phyloP scores from a whole-genome alignment of 2,113 vertebrate species.

The Bolborhynchus lineola region DNA sequence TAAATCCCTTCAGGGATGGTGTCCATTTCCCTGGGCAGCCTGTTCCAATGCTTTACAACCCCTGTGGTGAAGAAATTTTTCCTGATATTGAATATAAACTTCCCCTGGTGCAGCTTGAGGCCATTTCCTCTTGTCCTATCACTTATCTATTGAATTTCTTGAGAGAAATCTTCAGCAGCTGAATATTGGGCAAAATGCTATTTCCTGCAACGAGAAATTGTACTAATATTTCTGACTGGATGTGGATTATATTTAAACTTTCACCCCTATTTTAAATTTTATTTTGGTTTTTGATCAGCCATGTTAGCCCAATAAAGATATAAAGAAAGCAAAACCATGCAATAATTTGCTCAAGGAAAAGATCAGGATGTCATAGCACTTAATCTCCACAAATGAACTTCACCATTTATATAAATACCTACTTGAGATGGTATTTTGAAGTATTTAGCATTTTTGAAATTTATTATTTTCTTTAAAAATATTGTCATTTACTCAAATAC shows the following conservation, averaged over 20 bases:
- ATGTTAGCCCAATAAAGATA: background rate
- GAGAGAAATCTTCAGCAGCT: background rate
- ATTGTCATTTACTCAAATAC: background rate
- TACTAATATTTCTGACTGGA: background rate
- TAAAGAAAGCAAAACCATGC: background rate
- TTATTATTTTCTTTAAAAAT: background rate
- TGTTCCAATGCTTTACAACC: background rate
- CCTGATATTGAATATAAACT: background rate
- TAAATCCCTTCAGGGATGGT: background rate
- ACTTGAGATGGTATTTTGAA: background rate
- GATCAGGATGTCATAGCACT: background rate
- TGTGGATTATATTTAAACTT: background rate
- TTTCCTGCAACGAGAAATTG: background rate
- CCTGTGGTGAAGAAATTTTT: background rate
- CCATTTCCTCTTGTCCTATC: background rate
- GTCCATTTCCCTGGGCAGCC: background rate
- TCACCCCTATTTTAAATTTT: background rate
- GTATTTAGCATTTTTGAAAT: background rate
- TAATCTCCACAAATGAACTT: background rate
- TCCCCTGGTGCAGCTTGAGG: background rate
- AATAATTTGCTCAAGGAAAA: background rate
- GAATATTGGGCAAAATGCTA: background rate
- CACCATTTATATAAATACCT: background rate
- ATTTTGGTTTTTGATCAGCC: background rate
- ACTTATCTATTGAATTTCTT: background rate